A percentile compares a stretch with the other conserved stretches of the same genome.
Evolutionary conservation across 2,888 invertebrate species (phyloP).

Genomic region (Slavum lentiscoides): DNA sequence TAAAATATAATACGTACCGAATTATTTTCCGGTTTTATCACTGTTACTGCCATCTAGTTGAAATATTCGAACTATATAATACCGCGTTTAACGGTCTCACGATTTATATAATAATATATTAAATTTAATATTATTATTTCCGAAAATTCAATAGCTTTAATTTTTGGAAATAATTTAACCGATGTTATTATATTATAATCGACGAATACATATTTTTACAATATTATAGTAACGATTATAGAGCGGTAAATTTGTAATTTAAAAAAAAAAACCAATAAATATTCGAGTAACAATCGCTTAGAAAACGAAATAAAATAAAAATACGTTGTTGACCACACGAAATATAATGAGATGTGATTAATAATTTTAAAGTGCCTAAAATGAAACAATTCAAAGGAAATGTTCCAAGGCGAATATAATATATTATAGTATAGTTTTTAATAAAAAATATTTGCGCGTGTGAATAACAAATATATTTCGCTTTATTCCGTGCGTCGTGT

Average conservation of each 20-base stretch:
- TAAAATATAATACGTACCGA: too few relatives aligned
- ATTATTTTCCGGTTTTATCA: not conserved
- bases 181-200: too few relatives aligned
- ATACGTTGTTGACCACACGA: too few relatives aligned
- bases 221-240: too few relatives aligned
- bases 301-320: not conserved
- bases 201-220: too few relatives aligned
- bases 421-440: not conserved
- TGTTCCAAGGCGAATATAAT: not conserved
- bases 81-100: too few relatives aligned
- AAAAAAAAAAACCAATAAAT: too few relatives aligned
- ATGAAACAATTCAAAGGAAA: not conserved
- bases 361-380: not conserved
- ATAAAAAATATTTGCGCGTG: not conserved
- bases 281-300: too few relatives aligned
- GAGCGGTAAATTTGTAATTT: too few relatives aligned
- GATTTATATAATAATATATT: not conserved
- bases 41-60: constrained; percentile 31
- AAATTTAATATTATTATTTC: not conserved
- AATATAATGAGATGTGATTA: not conserved
- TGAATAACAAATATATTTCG: not conserved
- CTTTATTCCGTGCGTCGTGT: too few relatives aligned
- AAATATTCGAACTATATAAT: not conserved
- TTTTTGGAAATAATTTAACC: too few relatives aligned
- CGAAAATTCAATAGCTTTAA: too few relatives aligned